phyloP scores from a whole-genome alignment of 1,140 invertebrate genomes.

The Zaprionus ornatus region DNA sequence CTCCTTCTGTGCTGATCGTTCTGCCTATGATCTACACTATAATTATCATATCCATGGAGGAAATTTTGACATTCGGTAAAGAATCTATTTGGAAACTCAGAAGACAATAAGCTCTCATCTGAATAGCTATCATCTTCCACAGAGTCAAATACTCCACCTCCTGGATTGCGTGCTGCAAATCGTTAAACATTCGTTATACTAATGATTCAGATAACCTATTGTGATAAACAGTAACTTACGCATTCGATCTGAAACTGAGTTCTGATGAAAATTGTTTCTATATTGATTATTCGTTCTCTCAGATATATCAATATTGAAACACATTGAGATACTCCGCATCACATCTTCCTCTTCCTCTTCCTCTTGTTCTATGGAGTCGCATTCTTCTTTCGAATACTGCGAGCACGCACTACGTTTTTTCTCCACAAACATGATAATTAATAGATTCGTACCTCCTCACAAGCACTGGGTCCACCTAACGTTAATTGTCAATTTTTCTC shows the following conservation, averaged over 20 bases:
- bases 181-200: neutral
- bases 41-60: neutral
- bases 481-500: slow-evolving; percentile 15
- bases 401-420: slow-evolving; percentile 31
- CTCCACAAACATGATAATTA: slow-evolving; percentile 15
- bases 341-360: slow-evolving; percentile 17
- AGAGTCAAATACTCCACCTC: slow-evolving; percentile 39
- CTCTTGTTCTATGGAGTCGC: neutral
- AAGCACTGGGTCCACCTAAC: neutral
- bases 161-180: slow-evolving; percentile 41
- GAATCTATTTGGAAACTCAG: slow-evolving; percentile 45
- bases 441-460: neutral
- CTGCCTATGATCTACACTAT: neutral
- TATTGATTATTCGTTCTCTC: slow-evolving; percentile 16
- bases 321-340: slow-evolving; percentile 41
- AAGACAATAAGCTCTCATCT: slow-evolving; percentile 9
- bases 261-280: slow-evolving; percentile 8
- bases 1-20: neutral
- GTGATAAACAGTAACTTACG: slow-evolving; percentile 27
- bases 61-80: slow-evolving; percentile 19
- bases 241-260: neutral
- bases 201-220: too few species aligned
- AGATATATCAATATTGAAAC: slow-evolving; percentile 56
- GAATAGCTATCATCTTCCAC: neutral
- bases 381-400: neutral